Evolutionary conservation across 2,797 vertebrate genomes (phyloP).

Genomic region (Thripadectes ignobilis): DNA sequence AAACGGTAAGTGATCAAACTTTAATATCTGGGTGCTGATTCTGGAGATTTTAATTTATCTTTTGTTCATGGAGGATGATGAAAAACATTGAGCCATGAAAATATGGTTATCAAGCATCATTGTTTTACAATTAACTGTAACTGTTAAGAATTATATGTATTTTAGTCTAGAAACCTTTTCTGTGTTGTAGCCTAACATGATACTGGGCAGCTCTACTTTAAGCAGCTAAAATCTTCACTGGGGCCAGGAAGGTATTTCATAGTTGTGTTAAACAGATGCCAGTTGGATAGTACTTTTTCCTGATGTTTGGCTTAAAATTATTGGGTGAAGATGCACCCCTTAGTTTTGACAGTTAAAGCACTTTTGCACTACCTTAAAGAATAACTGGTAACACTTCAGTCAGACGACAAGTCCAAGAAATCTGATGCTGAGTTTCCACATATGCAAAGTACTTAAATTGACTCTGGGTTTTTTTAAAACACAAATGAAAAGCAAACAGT

Average conservation of each 20-base stretch:
- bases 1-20: background rate
- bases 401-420: background rate
- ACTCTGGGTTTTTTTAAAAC: background rate
- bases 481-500: constrained; percentile 8
- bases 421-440: background rate
- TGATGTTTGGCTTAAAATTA: background rate
- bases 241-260: background rate
- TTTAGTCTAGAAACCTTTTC: background rate
- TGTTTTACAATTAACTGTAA: background rate
- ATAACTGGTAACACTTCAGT: background rate
- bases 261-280: background rate
- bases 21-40: background rate
- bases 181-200: background rate
- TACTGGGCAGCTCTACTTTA: background rate
- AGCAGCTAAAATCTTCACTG: background rate
- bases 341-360: background rate
- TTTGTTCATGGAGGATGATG: background rate
- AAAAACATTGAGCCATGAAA: background rate
- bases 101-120: background rate
- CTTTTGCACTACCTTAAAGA: background rate
- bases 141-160: background rate
- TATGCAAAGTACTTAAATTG: background rate
- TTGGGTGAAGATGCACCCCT: background rate
- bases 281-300: background rate
- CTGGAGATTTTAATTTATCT: background rate